Conservation (phyloP, 2,113 vertebrate species). For the Gila orcuttii region DNA sequence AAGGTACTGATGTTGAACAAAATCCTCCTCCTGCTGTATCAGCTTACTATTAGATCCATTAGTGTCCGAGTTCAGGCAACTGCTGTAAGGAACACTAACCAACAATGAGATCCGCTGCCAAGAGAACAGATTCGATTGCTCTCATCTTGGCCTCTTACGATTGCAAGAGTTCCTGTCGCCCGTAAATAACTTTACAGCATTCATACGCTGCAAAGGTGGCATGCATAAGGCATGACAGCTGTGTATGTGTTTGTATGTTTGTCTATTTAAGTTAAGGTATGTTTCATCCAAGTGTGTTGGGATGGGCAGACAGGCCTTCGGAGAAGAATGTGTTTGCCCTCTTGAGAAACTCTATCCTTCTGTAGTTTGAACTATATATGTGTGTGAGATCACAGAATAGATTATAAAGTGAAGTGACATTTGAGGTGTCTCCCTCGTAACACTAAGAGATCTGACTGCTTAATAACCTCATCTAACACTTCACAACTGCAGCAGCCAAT, state of each 20-base stretch:
- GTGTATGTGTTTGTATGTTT: slow-evolving; percentile 43
- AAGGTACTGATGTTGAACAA: slow-evolving; percentile 9
- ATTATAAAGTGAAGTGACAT: slow-evolving; percentile 43
- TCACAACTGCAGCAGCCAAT: not conserved
- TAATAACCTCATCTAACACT: not conserved
- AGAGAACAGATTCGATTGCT: slow-evolving; percentile 29
- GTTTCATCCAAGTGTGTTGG: slow-evolving; percentile 33
- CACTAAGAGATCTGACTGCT: not conserved
- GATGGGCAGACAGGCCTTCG: slow-evolving; percentile 25
- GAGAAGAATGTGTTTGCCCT: slow-evolving; percentile 38
- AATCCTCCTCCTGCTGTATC: slow-evolving; percentile 21
- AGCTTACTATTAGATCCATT: slow-evolving; percentile 25
- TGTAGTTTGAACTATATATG: slow-evolving; percentile 17
- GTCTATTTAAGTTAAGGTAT: slow-evolving; percentile 35
- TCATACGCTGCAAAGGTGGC: slow-evolving; percentile 19
- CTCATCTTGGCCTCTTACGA: slow-evolving; percentile 11
- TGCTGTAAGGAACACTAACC: slow-evolving; percentile 32
- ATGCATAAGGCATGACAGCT: slow-evolving; percentile 23
- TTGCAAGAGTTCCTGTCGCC: slow-evolving; percentile 16
- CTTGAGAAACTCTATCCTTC: slow-evolving; percentile 47
- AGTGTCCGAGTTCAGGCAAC: slow-evolving; percentile 13
- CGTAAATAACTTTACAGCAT: slow-evolving; percentile 40
- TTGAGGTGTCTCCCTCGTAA: slow-evolving; percentile 13
- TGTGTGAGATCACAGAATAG: slow-evolving; percentile 27
- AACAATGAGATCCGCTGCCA: slow-evolving; percentile 27